Evolutionary conservation across 1,140 invertebrate species (phyloP).

Genomic region (Cylas formicarius): DNA sequence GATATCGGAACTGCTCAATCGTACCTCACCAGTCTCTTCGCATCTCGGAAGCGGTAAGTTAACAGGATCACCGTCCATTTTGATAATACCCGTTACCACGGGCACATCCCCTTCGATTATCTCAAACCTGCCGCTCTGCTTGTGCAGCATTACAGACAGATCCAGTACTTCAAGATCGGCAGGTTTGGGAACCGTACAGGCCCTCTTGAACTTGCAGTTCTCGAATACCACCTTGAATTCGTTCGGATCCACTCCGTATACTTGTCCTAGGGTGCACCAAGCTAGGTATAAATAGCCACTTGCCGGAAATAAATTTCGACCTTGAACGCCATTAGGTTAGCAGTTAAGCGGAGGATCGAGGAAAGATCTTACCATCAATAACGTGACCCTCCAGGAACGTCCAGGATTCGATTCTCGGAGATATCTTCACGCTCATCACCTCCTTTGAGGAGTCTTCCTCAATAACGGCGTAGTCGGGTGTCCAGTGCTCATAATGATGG

Average conservation of each 20-base stretch:
- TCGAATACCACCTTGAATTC: constrained; percentile 79
- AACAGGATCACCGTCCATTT: not conserved
- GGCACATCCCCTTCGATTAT: constrained; percentile 51
- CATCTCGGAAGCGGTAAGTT: constrained; percentile 36
- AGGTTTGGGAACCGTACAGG: constrained; percentile 69
- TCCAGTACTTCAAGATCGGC: constrained; percentile 66
- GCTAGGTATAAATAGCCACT: constrained; percentile 79
- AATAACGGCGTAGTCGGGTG: constrained; percentile 21
- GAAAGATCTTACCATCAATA: constrained; percentile 68
- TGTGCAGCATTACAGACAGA: constrained; percentile 77
- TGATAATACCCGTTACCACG: constrained; percentile 62
- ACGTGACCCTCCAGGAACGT: constrained; percentile 76
- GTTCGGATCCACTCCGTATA: constrained; percentile 58
- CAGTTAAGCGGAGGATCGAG: too few relatives aligned
- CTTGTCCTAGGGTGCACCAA: constrained; percentile 80
- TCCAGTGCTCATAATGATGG: constrained; percentile 46
- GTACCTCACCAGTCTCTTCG: constrained; percentile 20
- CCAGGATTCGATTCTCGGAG: constrained; percentile 60
- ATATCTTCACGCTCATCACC: constrained; percentile 29
- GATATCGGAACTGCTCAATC: constrained; percentile 58
- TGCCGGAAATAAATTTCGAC: constrained; percentile 79
- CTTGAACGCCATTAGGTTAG: constrained; percentile 66
- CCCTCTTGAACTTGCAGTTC: constrained; percentile 74
- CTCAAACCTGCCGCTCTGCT: constrained; percentile 73
- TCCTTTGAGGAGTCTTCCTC: not conserved